Evolutionary conservation across 2,797 vertebrate genomes (phyloP).

Genomic region (Schizothorax lantsangensis): DNA sequence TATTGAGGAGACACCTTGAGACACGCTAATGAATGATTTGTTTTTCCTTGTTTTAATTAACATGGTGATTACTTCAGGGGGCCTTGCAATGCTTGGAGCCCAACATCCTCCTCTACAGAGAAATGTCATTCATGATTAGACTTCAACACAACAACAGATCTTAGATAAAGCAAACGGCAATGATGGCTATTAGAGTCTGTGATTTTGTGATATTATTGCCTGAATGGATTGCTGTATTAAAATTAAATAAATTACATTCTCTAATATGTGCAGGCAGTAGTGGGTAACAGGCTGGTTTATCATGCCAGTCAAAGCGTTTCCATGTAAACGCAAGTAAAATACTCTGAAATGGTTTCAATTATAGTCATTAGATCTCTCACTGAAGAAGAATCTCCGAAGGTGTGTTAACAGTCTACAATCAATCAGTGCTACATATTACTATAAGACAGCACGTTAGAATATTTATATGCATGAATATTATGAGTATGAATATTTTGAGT

Average conservation of each 20-base stretch:
- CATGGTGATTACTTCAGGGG: conserved; percentile 48
- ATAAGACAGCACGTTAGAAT: not conserved
- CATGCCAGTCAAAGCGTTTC: not conserved
- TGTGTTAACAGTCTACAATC: not conserved
- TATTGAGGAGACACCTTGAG: conserved; percentile 60
- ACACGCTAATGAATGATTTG: conserved; percentile 59
- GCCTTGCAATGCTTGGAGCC: conserved; percentile 31
- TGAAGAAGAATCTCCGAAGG: not conserved
- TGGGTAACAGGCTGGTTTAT: conserved; percentile 12
- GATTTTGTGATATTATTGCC: conserved; percentile 36
- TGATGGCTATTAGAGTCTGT: conserved; percentile 18
- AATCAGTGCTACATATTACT: not conserved
- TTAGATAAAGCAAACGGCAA: conserved; percentile 36
- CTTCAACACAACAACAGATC: conserved; percentile 43
- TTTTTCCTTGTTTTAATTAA: conserved; percentile 59
- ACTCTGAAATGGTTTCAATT: conserved; percentile 6
- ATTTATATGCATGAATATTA: not conserved
- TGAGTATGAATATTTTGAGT: not conserved
- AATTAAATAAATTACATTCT: conserved; percentile 21
- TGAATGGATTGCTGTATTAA: conserved; percentile 13
- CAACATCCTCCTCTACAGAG: conserved; percentile 33
- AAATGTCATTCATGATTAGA: conserved; percentile 56
- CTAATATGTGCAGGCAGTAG: conserved; percentile 14
- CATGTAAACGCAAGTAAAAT: not conserved
- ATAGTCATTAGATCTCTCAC: not conserved